phyloP scores from a whole-genome alignment of 2,888 invertebrate genomes.

The Pyrrhopygopsis socrates region DNA sequence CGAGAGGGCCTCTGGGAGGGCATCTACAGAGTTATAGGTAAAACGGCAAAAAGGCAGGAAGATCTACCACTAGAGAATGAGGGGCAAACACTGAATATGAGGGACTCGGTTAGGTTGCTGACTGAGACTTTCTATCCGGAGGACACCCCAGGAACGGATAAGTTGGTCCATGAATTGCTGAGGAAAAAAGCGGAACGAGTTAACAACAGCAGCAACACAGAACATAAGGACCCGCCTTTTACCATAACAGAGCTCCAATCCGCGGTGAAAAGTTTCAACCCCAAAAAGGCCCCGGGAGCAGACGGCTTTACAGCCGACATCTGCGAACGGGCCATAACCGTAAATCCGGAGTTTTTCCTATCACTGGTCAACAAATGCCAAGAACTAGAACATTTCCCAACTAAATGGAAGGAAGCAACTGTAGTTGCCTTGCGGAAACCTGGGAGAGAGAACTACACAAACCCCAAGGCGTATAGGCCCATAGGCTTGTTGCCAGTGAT shows the following conservation, averaged over 20 bases:
- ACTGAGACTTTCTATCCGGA: neutral
- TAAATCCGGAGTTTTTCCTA: neutral
- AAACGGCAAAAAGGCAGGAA: neutral
- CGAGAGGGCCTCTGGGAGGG: neutral
- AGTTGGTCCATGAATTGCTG: accelerated
- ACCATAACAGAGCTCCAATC: neutral
- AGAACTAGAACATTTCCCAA: neutral
- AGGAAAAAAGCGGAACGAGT: neutral
- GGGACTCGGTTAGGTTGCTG: neutral
- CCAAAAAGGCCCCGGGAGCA: neutral
- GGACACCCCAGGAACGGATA: neutral
- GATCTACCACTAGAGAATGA: neutral
- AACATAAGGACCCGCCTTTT: neutral
- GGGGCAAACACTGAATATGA: neutral
- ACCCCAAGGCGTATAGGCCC: neutral
- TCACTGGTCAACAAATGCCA: slow-evolving; percentile 1
- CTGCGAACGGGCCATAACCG: neutral
- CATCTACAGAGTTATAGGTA: neutral
- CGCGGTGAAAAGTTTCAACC: neutral
- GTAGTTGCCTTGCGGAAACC: neutral
- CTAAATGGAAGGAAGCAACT: neutral
- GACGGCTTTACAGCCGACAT: neutral
- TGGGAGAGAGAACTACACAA: neutral
- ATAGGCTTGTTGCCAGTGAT: slow-evolving; percentile 5
- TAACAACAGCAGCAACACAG: neutral